phyloP scores from a whole-genome alignment of 2,888 invertebrate species.

The Notodonta dromedarius region DNA sequence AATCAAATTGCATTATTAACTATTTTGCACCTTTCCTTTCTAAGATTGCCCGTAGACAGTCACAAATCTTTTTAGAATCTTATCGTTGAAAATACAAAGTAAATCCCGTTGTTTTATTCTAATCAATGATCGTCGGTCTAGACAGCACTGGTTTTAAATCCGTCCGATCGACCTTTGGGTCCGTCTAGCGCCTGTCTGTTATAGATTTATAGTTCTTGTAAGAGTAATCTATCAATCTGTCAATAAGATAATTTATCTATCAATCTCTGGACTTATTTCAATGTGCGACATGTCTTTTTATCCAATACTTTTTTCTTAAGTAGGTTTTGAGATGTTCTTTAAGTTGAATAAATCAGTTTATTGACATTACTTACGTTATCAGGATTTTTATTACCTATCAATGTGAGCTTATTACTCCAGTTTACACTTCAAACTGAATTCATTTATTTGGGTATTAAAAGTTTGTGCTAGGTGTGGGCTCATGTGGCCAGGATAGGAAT shows the following conservation, averaged over 20 bases:
- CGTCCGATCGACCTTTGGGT: conserved; percentile 2
- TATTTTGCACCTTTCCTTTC: background rate
- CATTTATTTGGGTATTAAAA: too few species aligned
- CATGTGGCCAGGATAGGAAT: too few species aligned
- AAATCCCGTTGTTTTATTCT: conserved; percentile 1
- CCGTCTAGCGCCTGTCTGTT: background rate
- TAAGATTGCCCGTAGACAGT: background rate
- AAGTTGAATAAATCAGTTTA: too few species aligned
- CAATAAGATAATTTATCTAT: conserved; percentile 1
- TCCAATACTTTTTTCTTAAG: background rate
- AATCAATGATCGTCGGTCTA: conserved; percentile 1
- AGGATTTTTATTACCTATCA: too few species aligned
- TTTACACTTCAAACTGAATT: too few species aligned
- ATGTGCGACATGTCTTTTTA: background rate
- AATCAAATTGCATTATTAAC: background rate
- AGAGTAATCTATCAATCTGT: conserved; percentile 1
- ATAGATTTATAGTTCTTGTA: conserved; percentile 2
- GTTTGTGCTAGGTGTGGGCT: too few species aligned
- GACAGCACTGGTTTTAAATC: conserved; percentile 4
- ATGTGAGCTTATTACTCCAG: too few species aligned
- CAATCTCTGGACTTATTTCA: background rate
- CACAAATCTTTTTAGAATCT: background rate
- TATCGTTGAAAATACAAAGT: background rate
- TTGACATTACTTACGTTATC: too few species aligned
- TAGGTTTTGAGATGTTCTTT: too few species aligned